Conservation (phyloP, 2,797 vertebrate genomes). For the Argyrosomus regius region DNA sequence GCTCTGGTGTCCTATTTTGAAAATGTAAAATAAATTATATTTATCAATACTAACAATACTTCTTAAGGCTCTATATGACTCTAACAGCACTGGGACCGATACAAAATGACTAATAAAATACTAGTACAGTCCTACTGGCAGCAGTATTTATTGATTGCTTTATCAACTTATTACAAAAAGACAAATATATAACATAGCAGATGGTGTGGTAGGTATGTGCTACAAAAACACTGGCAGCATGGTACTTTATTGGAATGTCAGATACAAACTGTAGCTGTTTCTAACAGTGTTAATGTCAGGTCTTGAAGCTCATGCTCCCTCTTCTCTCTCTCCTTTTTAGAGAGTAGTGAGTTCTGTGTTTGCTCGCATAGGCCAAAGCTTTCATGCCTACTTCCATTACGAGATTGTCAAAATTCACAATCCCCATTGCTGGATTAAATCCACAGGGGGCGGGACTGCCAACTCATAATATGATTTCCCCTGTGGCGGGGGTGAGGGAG, state of each 20-base stretch:
- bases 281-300: constrained; percentile 39
- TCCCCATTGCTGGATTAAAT: constrained; percentile 80
- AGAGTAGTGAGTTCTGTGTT: constrained; percentile 50
- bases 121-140: background rate
- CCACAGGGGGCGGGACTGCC: constrained; percentile 70
- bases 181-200: background rate
- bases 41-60: background rate
- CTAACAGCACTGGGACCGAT: background rate
- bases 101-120: background rate
- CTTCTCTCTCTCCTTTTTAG: constrained; percentile 45
- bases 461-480: constrained; percentile 85
- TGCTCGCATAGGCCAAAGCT: constrained; percentile 61
- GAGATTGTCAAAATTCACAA: constrained; percentile 84
- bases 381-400: constrained; percentile 81
- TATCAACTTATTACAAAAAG: background rate
- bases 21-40: background rate
- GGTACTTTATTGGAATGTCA: constrained; percentile 24
- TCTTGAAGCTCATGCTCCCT: constrained; percentile 15
- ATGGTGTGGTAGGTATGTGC: background rate
- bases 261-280: constrained; percentile 31
- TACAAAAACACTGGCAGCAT: constrained; percentile 3
- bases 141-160: background rate
- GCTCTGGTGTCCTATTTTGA: background rate
- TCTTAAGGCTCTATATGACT: background rate
- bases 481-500: constrained; percentile 46